Conservation (phyloP, 2,888 invertebrate species). For the Globia sparganii region DNA sequence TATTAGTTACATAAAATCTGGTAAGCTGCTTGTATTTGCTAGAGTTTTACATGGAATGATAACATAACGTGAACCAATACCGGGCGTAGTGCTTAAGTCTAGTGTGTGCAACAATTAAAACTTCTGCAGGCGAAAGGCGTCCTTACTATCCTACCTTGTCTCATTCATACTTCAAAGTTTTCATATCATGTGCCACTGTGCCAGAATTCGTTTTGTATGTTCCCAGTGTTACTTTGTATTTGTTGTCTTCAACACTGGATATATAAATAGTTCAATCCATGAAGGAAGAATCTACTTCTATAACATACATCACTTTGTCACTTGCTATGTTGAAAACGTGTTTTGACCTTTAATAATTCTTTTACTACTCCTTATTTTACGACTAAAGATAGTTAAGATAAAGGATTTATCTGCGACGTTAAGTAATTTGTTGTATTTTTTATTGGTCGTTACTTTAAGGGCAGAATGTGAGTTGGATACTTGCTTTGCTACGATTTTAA, state of each 20-base stretch:
- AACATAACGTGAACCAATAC: neutral
- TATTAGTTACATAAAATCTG: neutral
- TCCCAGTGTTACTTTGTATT: slow-evolving; percentile 41
- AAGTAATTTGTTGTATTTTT: slow-evolving; percentile 18
- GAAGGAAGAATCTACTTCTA: slow-evolving; percentile 39
- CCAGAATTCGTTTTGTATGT: slow-evolving; percentile 44
- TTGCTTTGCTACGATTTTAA: slow-evolving; percentile 16
- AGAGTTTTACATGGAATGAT: neutral
- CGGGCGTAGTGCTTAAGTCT: neutral
- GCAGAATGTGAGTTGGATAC: neutral
- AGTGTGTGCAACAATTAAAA: slow-evolving; percentile 12
- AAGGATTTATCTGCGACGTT: slow-evolving; percentile 46
- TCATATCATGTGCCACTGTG: neutral
- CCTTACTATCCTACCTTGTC: neutral
- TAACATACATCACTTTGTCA: slow-evolving; percentile 52
- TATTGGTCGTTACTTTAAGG: slow-evolving; percentile 34
- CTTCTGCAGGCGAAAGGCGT: neutral
- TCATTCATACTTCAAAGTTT: slow-evolving; percentile 31
- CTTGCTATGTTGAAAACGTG: slow-evolving; percentile 22
- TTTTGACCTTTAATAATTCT: slow-evolving; percentile 37
- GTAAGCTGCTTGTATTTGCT: neutral
- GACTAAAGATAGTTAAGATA: slow-evolving; percentile 30
- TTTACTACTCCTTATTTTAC: slow-evolving; percentile 17
- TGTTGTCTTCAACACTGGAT: slow-evolving; percentile 32
- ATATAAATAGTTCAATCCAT: slow-evolving; percentile 61